phyloP scores from a whole-genome alignment of 2,888 invertebrate species.

The Acanthosepion pharaonis region DNA sequence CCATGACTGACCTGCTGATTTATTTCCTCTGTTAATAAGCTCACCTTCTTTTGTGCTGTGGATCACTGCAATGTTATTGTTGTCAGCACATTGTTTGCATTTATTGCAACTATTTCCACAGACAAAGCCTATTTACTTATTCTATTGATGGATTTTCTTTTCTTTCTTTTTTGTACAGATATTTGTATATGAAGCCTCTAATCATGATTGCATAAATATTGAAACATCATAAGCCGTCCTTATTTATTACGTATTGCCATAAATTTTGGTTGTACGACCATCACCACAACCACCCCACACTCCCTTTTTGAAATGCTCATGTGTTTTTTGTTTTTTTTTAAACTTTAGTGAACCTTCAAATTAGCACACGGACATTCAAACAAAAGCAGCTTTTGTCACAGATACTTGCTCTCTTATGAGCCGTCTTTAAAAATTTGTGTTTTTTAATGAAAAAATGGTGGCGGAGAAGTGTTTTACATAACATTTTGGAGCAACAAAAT shows the following conservation, averaged over 20 bases:
- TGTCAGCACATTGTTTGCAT: background rate
- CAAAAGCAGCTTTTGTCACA: background rate
- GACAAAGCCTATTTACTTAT: background rate
- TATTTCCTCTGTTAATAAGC: background rate
- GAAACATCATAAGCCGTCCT: conserved; percentile 33
- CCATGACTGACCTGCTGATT: background rate
- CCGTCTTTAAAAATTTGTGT: too few species aligned
- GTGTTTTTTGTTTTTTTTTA: background rate
- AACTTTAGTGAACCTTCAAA: background rate
- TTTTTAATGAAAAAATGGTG: too few species aligned
- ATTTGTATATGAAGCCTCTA: background rate
- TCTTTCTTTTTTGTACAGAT: background rate
- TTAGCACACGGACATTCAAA: background rate
- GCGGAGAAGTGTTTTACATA: too few species aligned
- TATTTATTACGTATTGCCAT: background rate
- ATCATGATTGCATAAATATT: background rate
- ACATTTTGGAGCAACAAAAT: too few species aligned
- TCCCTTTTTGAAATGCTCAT: background rate
- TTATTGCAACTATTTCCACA: background rate
- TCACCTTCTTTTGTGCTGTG: background rate
- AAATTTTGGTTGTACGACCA: background rate
- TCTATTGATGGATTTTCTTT: background rate
- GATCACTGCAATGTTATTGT: background rate
- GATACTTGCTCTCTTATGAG: too few species aligned
- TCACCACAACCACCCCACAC: background rate